Evolutionary conservation across 1,140 invertebrate species (phyloP).

Genomic region (Calephelis virginiensis): DNA sequence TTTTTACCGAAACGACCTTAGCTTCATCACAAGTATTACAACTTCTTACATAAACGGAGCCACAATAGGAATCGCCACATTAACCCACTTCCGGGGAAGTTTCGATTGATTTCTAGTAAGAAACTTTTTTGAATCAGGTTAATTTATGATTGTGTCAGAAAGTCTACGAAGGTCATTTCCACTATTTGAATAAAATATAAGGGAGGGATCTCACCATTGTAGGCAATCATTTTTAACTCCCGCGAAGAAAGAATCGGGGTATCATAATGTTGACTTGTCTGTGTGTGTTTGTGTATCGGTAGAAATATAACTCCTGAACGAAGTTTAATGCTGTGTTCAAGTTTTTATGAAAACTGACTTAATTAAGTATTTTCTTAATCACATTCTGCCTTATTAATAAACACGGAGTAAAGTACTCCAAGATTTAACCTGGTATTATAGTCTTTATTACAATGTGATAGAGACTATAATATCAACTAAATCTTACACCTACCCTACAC

Average conservation of each 20-base stretch:
- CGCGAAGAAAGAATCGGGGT: not conserved
- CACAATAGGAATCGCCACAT: not conserved
- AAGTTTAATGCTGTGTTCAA: too few relatives aligned
- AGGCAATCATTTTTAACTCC: not conserved
- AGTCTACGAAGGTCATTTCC: not conserved
- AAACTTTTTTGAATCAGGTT: constrained; percentile 11
- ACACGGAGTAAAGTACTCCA: too few relatives aligned
- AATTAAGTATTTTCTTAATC: too few relatives aligned
- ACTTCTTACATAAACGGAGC: constrained; percentile 8
- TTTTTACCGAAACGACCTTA: not conserved
- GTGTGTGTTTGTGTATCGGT: too few relatives aligned
- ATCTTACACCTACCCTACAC: too few relatives aligned
- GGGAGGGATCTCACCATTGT: not conserved
- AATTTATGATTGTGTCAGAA: constrained; percentile 15
- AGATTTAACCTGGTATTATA: too few relatives aligned
- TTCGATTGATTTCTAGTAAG: constrained; percentile 11
- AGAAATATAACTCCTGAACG: too few relatives aligned
- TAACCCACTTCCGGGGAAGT: constrained; percentile 12
- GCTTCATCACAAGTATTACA: not conserved
- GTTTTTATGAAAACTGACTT: too few relatives aligned
- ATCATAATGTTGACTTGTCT: too few relatives aligned
- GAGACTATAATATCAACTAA: too few relatives aligned
- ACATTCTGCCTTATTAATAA: too few relatives aligned
- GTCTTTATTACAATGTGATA: too few relatives aligned
- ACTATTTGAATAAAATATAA: not conserved